Conservation (phyloP, 1,140 invertebrate genomes). For the Drosophila littoralis region DNA sequence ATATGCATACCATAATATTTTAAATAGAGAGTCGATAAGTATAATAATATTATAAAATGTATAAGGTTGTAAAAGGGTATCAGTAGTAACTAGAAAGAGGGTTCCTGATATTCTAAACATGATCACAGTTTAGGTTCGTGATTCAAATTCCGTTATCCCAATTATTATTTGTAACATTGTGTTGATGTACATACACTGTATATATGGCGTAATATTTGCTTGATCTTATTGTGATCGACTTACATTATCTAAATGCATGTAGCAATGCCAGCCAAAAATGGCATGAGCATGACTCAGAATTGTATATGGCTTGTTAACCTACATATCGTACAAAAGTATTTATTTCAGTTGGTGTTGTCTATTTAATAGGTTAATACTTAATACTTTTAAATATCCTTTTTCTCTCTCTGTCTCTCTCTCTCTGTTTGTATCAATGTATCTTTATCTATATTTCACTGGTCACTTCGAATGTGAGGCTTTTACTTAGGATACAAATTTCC, state of each 20-base stretch:
- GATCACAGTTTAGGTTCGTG: background rate
- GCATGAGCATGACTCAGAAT: slow-evolving; percentile 7
- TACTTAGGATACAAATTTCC: too few species aligned
- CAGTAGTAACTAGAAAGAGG: background rate
- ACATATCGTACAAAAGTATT: background rate
- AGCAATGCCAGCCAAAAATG: background rate
- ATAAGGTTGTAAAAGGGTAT: background rate
- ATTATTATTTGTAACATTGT: background rate
- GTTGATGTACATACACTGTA: background rate
- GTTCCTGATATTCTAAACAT: background rate
- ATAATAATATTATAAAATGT: background rate
- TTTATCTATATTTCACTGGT: background rate
- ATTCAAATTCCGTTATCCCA: background rate
- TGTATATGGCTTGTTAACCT: slow-evolving; percentile 19
- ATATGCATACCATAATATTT: too few species aligned
- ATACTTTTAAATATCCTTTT: background rate
- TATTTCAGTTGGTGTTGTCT: background rate
- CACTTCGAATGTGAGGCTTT: too few species aligned
- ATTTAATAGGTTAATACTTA: slow-evolving; percentile 1
- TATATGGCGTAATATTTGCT: background rate
- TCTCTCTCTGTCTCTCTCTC: background rate
- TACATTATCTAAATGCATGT: slow-evolving; percentile 5
- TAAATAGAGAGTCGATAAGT: background rate
- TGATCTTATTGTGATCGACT: background rate
- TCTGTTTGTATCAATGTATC: background rate